phyloP scores from a whole-genome alignment of 2,113 vertebrate genomes.

The Felis catus region F.catus_Fca126_mat1.0 CM031413.1:79701501-79702000 shows the following conservation, averaged over 20 bases:
- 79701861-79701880: neutral
- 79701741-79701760: fast-evolving
- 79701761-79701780: neutral
- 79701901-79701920: neutral
- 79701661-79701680: neutral
- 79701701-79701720: too few species aligned
- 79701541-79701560: neutral
- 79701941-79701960: neutral
- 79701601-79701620: neutral
- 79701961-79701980: too few species aligned
- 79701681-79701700: fast-evolving
- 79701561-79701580: too few species aligned
- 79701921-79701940: neutral
- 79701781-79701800: neutral
- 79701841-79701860: neutral
- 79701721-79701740: neutral
- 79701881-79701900: neutral
- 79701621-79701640: neutral
- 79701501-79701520: neutral
- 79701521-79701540: neutral
- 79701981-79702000: too few species aligned
- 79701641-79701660: too few species aligned
- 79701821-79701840: neutral
- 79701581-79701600: neutral
- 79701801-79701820: neutral